Evolutionary conservation across 2,888 invertebrate genomes (phyloP).

Genomic region (Oegoconia quadripuncta): DNA sequence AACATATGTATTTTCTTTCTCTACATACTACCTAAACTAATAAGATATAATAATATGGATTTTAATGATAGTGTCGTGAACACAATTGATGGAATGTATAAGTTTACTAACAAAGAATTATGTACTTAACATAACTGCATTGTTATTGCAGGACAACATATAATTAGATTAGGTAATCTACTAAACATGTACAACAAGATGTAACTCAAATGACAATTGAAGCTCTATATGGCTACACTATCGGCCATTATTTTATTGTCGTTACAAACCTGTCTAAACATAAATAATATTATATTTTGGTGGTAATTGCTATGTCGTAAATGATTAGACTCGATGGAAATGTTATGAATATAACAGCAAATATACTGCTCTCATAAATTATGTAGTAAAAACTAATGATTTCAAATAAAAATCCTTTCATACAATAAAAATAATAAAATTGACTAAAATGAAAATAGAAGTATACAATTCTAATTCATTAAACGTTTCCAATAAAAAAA

Average conservation of each 20-base stretch:
- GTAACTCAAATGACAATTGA: too few species aligned
- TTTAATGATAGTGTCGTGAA: not conserved
- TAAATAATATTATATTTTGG: conserved; percentile 11
- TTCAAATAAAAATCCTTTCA: conserved; percentile 1
- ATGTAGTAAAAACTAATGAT: not conserved
- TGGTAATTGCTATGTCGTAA: conserved; percentile 9
- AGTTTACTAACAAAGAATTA: not conserved
- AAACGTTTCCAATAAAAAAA: conserved; percentile 17
- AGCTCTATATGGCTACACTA: too few species aligned
- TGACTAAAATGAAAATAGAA: conserved; percentile 78
- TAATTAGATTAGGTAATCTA: not conserved
- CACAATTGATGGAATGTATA: not conserved
- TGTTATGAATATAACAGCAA: not conserved
- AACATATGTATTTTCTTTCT: conserved; percentile 18
- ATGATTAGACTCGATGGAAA: conserved; percentile 12
- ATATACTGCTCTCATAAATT: conserved; percentile 4
- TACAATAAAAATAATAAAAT: conserved; percentile 13
- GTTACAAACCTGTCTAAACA: not conserved
- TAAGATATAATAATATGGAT: not conserved
- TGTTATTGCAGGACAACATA: not conserved
- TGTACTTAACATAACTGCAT: not conserved
- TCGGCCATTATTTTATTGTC: too few species aligned
- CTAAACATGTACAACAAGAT: too few species aligned
- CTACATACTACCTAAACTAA: conserved; percentile 23
- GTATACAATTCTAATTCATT: conserved; percentile 29